Base-by-base conservation (phyloP, 2,113 vertebrate genomes). In the Stigmatopora argus region DNA sequence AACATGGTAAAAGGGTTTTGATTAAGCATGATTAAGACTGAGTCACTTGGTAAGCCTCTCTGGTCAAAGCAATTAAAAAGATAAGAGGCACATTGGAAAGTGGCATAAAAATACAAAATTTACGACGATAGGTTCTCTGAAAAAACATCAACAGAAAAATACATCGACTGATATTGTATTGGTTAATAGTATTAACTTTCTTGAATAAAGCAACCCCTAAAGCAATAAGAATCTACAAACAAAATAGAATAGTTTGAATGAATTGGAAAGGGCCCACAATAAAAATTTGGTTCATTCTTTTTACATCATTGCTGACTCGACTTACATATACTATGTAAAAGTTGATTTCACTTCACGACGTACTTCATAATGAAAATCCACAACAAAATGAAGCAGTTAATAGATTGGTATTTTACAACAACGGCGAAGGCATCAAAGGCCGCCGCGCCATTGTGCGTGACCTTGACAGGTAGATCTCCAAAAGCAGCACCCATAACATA, bases 221-320 rank as follows among this genome's bases (percentile, higher is more conserved):
- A n/a, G 53, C 10, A 19, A 31, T 21, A 55, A 89, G 83, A 84
- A 89, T 90, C 88, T 84, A 77, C 86, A 92, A 92, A 87, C 77
- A 73, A 88, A 89, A 89, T 84, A 87, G 85, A 85, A 86, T 79
- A 85, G 87, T 86, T 86, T 75, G 85, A 89, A 87, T 88, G 77
- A 89, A 86, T 12, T 80, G 79, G 80, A 82, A 85, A 76, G 7
- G 38, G 38, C 7, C 38, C 1, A 41, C 7, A 41, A 41, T 10
- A 41, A 41, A 41, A 41, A 8, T 41, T 7, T 41, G 7, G 9
- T 7, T 41, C 38, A 41, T 41, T 2, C 4, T 41, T 41, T 41
- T 41, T 41, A 41, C 5, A 1, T 9, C 38, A 21, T 23, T 11
- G 19, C 12, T 21, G 1, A 15, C 53, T 5, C 19, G 23, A 23